Evolutionary conservation across 2,797 vertebrate species (phyloP), one percentile per base, ranked within the genome.

Genomic region (Pogoniulus pusillus): DNA sequence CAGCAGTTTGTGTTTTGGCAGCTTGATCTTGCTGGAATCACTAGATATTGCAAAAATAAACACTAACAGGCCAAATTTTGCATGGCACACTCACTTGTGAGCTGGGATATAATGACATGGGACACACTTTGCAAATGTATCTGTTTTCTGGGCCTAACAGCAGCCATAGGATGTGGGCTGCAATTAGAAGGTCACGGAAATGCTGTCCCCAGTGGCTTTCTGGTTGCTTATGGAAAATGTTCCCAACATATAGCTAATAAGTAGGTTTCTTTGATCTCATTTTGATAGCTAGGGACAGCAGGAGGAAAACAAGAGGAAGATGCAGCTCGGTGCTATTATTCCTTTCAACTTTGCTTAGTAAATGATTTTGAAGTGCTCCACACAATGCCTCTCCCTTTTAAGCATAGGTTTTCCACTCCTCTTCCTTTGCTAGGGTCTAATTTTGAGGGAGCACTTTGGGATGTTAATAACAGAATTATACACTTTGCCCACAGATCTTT

Each of bases 381-480:
- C 79, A 88, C 89, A 93, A 89, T 88, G 87, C 84, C 87, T 82
- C 62, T 47, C 78, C 73, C 94, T 95, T 95, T 96, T 94, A 95
- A 94, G 90, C 94, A 85, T 12, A 87, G 92, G 89, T 91, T 95
- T 93, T 91, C 76, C 58, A 65, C 80, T 91, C 84, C 66, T 89
- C 75, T 96, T 94, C 89, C 76, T 93, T 85, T 85, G 53, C 89
- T 71, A 91, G 84, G 63, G 62, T 84, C 96, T 94, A 90, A 82
- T 96, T 92, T 93, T 94, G 69, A 95, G 91, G 93, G 91, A 94
- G 69, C 91, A 93, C 92, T 93, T 95, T 92, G 90, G 85, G 84
- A 92, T 96, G 97, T 96, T 96, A 96, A 90, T 96, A 96, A 95
- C 75, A 94, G 94, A 97, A 94, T 96, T 96, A 95, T 59, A 88